Percentiles rank a stretch among this genome's conserved stretches.
Evolutionary conservation across 2,113 vertebrate genomes (phyloP).

Genomic region (Sprattus sprattus): DNA sequence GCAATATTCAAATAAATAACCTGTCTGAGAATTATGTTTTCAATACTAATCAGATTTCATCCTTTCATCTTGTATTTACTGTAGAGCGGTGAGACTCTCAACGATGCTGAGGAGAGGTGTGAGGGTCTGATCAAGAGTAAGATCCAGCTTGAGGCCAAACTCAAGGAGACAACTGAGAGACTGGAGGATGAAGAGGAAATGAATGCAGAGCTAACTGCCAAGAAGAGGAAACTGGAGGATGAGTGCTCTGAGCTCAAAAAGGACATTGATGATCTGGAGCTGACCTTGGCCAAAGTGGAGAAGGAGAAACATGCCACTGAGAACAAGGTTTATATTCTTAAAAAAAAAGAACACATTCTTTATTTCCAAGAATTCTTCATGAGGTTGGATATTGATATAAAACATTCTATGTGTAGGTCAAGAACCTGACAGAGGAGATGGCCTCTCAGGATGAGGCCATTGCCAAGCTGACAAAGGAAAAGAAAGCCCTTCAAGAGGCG

Average conservation of each 20-base stretch:
- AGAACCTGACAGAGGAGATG: conserved; percentile 47
- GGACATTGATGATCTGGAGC: conserved; percentile 77
- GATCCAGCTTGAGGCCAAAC: conserved; percentile 54
- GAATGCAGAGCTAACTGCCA: conserved; percentile 69
- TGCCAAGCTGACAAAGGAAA: conserved; percentile 51
- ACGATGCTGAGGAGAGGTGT: conserved; percentile 55
- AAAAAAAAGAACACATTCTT: background rate
- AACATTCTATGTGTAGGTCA: conserved; percentile 32
- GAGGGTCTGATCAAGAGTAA: conserved; percentile 54
- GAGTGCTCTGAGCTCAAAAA: conserved; percentile 80
- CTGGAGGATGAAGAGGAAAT: conserved; percentile 77
- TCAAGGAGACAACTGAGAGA: conserved; percentile 62
- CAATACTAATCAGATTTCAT: no score
- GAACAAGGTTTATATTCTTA: conserved; percentile 41
- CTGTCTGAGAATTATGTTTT: no score
- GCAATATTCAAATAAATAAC: no score
- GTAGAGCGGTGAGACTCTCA: conserved; percentile 57
- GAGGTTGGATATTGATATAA: background rate
- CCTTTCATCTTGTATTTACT: no score
- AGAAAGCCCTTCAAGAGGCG: conserved; percentile 55
- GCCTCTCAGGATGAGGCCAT: conserved; percentile 43
- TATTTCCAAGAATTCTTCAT: no score
- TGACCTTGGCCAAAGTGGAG: conserved; percentile 76
- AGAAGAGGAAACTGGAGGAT: conserved; percentile 78
- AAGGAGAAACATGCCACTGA: conserved; percentile 72